These are phyloP conservation scores for Eulithis testata DNA, from an alignment of 2,888 invertebrate species.

Conservation along the genomic window DNA sequence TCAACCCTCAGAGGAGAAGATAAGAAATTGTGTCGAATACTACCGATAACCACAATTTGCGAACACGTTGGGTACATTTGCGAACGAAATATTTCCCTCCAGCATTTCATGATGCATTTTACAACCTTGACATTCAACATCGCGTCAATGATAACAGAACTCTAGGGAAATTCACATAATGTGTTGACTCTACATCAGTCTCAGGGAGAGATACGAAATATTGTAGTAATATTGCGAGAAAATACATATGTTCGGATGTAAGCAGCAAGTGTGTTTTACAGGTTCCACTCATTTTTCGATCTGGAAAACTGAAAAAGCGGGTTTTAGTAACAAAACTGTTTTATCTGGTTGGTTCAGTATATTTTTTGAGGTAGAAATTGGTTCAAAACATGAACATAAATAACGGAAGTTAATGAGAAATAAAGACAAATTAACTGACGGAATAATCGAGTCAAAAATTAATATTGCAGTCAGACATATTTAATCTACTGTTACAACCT, in stretches of 20 bases:
- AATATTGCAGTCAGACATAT: no score
- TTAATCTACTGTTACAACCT: background rate
- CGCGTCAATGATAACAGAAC: slow-evolving; percentile 12
- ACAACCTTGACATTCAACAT: slow-evolving; percentile 26
- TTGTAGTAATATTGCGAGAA: background rate
- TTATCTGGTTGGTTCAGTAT: no score
- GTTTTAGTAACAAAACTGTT: no score
- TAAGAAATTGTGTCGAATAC: background rate
- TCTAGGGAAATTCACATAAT: slow-evolving; percentile 25
- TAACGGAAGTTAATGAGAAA: no score
- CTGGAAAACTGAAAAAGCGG: no score
- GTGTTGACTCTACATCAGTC: slow-evolving; percentile 16
- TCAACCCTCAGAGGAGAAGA: no score
- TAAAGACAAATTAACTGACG: no score
- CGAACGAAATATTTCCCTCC: slow-evolving; percentile 9
- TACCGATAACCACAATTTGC: background rate
- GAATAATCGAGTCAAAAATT: no score
- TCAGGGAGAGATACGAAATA: slow-evolving; percentile 1
- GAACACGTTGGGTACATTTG: background rate
- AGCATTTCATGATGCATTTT: slow-evolving; percentile 15
- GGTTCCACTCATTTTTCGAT: no score
- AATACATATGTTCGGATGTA: background rate
- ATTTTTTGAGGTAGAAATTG: no score
- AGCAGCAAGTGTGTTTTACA: no score
- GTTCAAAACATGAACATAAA: no score